Evolutionary conservation across 64 coral and sea anemone species (phyloP), one percentile per base, ranked within the genome.

Genomic region (Catalaphyllia jardinei): DNA sequence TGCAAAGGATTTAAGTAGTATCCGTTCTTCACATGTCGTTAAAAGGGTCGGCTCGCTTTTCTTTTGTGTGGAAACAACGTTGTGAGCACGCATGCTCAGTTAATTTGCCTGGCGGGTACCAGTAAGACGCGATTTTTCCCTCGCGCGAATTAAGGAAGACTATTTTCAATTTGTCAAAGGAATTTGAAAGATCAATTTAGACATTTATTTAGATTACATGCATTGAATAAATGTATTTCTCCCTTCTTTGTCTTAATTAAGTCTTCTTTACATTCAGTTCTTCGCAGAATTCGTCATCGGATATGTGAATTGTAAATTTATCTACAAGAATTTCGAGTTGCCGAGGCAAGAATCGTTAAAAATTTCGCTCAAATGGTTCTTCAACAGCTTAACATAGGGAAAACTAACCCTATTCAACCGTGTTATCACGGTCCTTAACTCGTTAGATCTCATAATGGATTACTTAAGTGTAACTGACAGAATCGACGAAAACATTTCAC

Each of bases 51-150:
- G 15, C 22, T 39, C 8, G 16, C 16, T 16, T 42, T 39, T 52
- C 74, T 50, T 25, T 77, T 79, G 76, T 79, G 50, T 20, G 22
- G 27, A 10, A 46, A 4, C 35, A 50, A 50, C 74, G 33, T 20
- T 42, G 19, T n/a, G 20, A 46, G 49, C 31, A 24, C 63, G 63
- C 81, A 85, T 71, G 81, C n/a, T 35, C 13, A 22, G 10, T 19
- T 80, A 10, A 61, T 60, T 31, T 61, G 13, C 22, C 24, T 27
- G 15, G n/a, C 81, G 5, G 81, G 81, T 85, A 85, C 81, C 81
- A n/a, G 81, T 51, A 16, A 25, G 22, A 15, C 12, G 65, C 24
- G 25, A 69, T 69, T 69, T n/a, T 46, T 69, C 8, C 19, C 8
- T 7, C 11, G 22, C n/a, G 22, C 4, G 5, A 2, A 69, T 10